phyloP scores from a whole-genome alignment of 2,888 invertebrate genomes.

The Caenorhabditis auriculariae region DNA sequence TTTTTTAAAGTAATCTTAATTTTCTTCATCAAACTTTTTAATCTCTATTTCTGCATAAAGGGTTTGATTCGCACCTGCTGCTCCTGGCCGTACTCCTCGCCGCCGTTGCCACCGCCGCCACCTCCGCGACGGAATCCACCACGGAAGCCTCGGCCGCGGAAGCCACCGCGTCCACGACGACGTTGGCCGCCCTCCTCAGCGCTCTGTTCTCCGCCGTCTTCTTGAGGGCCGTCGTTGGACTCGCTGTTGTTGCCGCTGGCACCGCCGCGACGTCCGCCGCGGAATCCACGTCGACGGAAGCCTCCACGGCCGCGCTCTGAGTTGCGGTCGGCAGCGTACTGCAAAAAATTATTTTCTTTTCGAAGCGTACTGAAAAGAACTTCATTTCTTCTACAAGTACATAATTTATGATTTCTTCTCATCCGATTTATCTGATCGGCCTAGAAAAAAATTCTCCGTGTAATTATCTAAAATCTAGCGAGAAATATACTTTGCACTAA shows the following conservation, averaged over 20 bases:
- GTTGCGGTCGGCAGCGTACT: constrained; percentile 44
- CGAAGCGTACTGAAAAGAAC: not conserved
- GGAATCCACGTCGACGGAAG: constrained; percentile 28
- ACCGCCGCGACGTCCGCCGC: constrained; percentile 33
- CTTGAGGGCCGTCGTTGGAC: constrained; percentile 14
- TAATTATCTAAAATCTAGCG: too few relatives aligned
- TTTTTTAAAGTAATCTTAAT: too few relatives aligned
- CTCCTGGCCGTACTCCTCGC: not conserved
- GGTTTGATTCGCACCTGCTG: constrained; percentile 9
- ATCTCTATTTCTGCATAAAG: too few relatives aligned
- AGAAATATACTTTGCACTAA: too few relatives aligned
- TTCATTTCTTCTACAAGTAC: too few relatives aligned
- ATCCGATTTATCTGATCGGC: not conserved
- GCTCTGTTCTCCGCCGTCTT: constrained; percentile 9
- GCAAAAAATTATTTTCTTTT: not conserved
- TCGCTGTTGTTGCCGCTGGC: constrained; percentile 10
- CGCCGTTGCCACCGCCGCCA: not conserved
- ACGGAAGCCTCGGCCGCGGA: constrained; percentile 23
- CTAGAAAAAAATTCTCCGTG: too few relatives aligned
- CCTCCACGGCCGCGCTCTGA: constrained; percentile 27
- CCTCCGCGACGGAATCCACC: constrained; percentile 5
- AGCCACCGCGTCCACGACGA: constrained; percentile 35
- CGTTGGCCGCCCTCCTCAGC: constrained; percentile 9
- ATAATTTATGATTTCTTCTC: too few relatives aligned
- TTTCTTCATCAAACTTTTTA: too few relatives aligned